A percentile compares a stretch with the other conserved stretches of the same genome.
These are phyloP conservation scores for Wiebesia pumilae DNA, from an alignment of 1,140 invertebrate genomes.

Conservation along the genomic window DNA sequence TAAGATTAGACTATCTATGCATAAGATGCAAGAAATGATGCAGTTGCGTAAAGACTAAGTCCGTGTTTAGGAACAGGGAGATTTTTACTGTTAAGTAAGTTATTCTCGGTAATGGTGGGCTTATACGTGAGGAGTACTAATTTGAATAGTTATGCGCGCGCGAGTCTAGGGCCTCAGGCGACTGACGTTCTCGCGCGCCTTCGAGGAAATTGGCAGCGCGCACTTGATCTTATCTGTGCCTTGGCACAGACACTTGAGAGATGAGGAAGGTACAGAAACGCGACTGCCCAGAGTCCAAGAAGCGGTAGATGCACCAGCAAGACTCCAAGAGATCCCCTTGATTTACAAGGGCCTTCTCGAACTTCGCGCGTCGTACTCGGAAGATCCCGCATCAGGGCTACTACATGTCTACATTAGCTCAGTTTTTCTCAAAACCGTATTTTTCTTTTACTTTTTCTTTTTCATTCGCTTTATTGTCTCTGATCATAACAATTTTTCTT, in stretches of 20 bases:
- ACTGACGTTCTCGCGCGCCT: slow-evolving; percentile 17
- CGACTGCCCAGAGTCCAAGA: not conserved
- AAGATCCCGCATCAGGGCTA: not conserved
- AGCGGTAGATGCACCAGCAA: not conserved
- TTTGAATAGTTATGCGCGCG: slow-evolving; percentile 27
- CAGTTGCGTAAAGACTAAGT: not conserved
- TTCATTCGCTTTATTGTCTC: not conserved
- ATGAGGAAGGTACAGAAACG: not conserved
- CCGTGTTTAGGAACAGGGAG: slow-evolving; percentile 12
- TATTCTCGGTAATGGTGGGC: slow-evolving; percentile 33
- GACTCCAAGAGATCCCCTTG: not conserved
- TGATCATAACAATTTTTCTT: not conserved
- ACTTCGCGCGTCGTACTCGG: slow-evolving; percentile 2
- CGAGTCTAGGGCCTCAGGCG: not conserved
- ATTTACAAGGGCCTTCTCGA: slow-evolving; percentile 14
- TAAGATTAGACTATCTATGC: not conserved
- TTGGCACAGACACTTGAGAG: not conserved
- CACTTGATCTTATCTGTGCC: slow-evolving; percentile 21
- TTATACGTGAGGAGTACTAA: slow-evolving; percentile 12
- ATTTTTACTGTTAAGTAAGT: slow-evolving; percentile 31
- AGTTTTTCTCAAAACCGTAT: not conserved
- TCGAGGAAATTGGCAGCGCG: slow-evolving; percentile 41
- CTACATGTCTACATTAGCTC: not conserved
- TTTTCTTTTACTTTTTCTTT: not conserved
- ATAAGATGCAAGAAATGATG: not conserved